Percentiles rank a stretch among this genome's conserved stretches.
phyloP scores from a whole-genome alignment of 1,140 invertebrate genomes.

The Odontomachus brunneus region DNA sequence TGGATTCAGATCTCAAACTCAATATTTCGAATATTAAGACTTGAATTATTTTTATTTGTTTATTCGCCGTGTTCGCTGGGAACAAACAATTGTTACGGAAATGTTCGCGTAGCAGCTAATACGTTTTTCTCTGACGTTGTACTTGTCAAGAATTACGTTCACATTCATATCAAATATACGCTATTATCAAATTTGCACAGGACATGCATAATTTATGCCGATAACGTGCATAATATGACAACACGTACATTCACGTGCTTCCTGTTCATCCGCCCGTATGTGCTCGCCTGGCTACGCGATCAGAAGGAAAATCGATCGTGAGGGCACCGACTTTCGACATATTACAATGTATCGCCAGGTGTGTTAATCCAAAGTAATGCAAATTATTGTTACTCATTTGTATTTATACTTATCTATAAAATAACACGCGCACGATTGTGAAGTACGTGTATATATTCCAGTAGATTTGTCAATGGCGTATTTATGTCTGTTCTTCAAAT shows the following conservation, averaged over 20 bases:
- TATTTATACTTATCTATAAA: too few species aligned
- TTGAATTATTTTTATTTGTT: too few species aligned
- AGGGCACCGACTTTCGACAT: conserved; percentile 27
- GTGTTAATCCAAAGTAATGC: neutral
- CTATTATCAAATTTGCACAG: conserved; percentile 53
- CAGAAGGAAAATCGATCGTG: conserved; percentile 43
- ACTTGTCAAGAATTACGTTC: conserved; percentile 70
- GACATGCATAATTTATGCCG: conserved; percentile 60
- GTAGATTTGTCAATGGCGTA: too few species aligned
- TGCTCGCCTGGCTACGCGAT: neutral
- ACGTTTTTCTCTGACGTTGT: conserved; percentile 4
- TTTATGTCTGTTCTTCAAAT: too few species aligned
- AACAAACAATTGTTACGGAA: neutral
- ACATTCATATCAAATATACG: conserved; percentile 61
- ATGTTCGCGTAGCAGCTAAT: neutral
- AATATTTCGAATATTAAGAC: too few species aligned
- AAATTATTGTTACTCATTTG: neutral
- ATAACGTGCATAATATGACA: conserved; percentile 39
- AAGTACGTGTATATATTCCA: too few species aligned
- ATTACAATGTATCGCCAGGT: conserved; percentile 37
- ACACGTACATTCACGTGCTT: conserved; percentile 49
- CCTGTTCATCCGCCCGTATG: conserved; percentile 63
- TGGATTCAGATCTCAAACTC: too few species aligned
- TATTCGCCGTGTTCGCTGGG: neutral
- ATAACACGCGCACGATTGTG: too few species aligned